Conservation (phyloP, 2,113 vertebrate genomes). For the Prionailurus bengalensis region DNA sequence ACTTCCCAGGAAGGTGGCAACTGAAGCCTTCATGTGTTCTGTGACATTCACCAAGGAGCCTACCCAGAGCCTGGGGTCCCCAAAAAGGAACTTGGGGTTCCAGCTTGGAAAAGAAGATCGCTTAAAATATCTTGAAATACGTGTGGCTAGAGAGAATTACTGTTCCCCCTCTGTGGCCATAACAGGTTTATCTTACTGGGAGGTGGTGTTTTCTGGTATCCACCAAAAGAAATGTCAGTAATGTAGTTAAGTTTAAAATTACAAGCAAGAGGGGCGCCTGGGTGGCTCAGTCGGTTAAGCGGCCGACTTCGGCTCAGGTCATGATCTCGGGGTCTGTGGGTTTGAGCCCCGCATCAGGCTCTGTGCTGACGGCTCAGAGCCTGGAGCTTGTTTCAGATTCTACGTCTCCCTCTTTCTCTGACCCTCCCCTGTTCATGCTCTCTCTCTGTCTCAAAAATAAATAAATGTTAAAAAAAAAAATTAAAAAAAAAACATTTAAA, state of each 20-base stretch:
- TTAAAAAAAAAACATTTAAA: neutral
- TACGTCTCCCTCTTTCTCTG: too few species aligned
- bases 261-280: neutral
- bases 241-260: slow-evolving; percentile 26
- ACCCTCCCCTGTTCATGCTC: too few species aligned
- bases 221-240: slow-evolving; percentile 39
- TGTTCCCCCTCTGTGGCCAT: neutral
- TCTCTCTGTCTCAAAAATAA: too few species aligned
- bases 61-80: neutral
- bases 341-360: too few species aligned
- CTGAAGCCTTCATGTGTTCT: neutral
- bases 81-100: neutral
- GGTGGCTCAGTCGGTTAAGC: too few species aligned
- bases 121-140: neutral
- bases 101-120: neutral
- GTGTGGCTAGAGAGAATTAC: neutral
- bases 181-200: neutral
- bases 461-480: too few species aligned
- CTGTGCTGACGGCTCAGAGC: too few species aligned
- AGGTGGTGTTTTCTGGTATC: neutral
- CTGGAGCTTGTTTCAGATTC: too few species aligned
- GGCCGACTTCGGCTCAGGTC: too few species aligned
- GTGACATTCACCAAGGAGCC: neutral
- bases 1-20: neutral
- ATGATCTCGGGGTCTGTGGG: too few species aligned